phyloP scores from a whole-genome alignment of 1,140 invertebrate genomes.

The Cherax destructor region DNA sequence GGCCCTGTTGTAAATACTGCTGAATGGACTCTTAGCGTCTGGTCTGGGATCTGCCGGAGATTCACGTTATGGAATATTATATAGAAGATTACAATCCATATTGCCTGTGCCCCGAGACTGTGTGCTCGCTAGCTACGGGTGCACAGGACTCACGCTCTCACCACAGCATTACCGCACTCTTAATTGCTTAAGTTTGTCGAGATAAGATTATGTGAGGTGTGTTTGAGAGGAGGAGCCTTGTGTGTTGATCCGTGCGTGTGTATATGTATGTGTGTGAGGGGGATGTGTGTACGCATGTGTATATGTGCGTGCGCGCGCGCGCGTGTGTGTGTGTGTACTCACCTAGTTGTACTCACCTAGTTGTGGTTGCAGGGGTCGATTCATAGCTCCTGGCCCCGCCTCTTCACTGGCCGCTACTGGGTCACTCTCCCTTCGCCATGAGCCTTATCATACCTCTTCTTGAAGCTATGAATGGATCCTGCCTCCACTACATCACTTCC shows the following conservation, averaged over 20 bases:
- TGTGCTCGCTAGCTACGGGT: neutral
- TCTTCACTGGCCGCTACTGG: too few species aligned
- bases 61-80: constrained; percentile 37
- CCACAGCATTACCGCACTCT: neutral
- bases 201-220: neutral
- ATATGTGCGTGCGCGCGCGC: too few species aligned
- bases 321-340: too few species aligned
- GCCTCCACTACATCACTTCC: too few species aligned
- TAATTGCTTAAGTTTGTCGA: constrained; percentile 29
- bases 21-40: constrained; percentile 39
- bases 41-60: neutral
- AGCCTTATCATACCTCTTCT: too few species aligned
- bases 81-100: constrained; percentile 26
- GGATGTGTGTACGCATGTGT: too few species aligned
- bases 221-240: neutral
- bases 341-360: too few species aligned
- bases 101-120: neutral
- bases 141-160: neutral
- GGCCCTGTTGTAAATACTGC: constrained; percentile 2
- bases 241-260: neutral
- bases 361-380: too few species aligned
- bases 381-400: too few species aligned
- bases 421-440: too few species aligned
- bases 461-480: too few species aligned
- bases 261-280: too few species aligned